These are phyloP conservation scores for Probaryconus sp. DNA, from an alignment of 1,140 invertebrate species.

Conservation along the genomic window DNA sequence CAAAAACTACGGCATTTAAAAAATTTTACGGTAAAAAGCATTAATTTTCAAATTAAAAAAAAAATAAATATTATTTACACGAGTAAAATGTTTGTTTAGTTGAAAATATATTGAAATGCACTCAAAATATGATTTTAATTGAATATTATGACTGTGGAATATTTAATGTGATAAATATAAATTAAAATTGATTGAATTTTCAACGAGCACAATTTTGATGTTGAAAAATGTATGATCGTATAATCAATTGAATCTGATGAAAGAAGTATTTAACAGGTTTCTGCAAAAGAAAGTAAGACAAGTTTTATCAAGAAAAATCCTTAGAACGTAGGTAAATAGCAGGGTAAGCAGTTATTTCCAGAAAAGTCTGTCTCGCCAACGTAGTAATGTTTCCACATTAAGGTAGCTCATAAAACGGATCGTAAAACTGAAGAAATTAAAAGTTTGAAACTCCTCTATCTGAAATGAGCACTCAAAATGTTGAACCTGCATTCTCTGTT, in stretches of 20 bases:
- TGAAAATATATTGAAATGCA: no score
- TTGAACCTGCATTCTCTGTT: conserved; percentile 46
- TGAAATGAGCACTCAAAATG: conserved; percentile 68
- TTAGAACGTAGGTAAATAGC: conserved; percentile 54
- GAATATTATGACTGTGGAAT: no score
- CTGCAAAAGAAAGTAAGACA: conserved; percentile 17
- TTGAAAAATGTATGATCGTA: conserved; percentile 2
- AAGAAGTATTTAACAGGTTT: conserved; percentile 11
- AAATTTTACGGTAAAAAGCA: no score
- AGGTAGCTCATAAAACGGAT: conserved; percentile 67
- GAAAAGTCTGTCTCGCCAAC: conserved; percentile 26
- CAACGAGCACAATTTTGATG: not conserved
- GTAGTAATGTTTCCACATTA: conserved; percentile 51
- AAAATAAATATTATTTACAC: no score
- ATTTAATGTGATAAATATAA: no score
- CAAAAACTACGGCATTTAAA: no score
- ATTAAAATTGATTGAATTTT: no score
- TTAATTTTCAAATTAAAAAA: no score
- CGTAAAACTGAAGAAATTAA: conserved; percentile 73
- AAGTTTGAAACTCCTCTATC: conserved; percentile 70
- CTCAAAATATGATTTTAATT: no score
- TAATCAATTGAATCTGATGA: no score
- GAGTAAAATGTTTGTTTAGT: no score
- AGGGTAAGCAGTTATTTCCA: conserved; percentile 61
- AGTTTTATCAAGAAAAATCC: conserved; percentile 22